Evolutionary conservation across 2,888 invertebrate genomes (phyloP).

Genomic region (Nomada fucata): DNA sequence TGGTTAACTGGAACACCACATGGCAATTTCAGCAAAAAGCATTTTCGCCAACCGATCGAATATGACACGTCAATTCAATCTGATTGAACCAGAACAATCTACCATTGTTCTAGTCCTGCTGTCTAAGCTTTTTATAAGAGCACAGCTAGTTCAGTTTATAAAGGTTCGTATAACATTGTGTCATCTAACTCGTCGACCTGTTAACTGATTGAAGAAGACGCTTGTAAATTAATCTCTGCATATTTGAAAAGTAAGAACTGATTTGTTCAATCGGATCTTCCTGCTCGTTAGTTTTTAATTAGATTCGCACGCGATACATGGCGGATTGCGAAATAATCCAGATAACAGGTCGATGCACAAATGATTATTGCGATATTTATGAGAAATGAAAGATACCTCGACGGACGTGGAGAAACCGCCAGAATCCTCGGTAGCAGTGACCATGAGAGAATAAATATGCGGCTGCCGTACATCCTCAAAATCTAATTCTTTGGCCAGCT

Average conservation of each 20-base stretch:
- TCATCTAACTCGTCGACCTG: no score
- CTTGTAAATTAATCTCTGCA: no score
- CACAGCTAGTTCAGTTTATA: not conserved
- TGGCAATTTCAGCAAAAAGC: constrained; percentile 6
- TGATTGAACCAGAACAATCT: not conserved
- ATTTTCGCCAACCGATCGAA: not conserved
- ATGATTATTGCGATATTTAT: no score
- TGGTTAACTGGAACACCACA: constrained; percentile 89
- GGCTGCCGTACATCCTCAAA: constrained; percentile 98
- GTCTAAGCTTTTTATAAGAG: not conserved
- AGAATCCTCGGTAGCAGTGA: constrained; percentile 98
- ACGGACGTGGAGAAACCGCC: constrained; percentile 98
- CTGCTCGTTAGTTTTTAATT: no score
- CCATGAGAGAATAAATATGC: constrained; percentile 95
- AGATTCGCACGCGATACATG: no score
- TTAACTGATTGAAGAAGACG: no score
- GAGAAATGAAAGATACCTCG: constrained; percentile 87
- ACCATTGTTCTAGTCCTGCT: not conserved
- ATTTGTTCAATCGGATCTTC: no score
- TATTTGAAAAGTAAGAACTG: no score
- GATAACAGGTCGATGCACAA: no score
- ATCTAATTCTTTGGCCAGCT: constrained; percentile 97
- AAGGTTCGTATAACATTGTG: no score
- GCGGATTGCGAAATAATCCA: no score
- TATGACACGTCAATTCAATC: not conserved